Evolutionary conservation across 2,888 invertebrate genomes (phyloP).

Genomic region (Calameuta idolon): DNA sequence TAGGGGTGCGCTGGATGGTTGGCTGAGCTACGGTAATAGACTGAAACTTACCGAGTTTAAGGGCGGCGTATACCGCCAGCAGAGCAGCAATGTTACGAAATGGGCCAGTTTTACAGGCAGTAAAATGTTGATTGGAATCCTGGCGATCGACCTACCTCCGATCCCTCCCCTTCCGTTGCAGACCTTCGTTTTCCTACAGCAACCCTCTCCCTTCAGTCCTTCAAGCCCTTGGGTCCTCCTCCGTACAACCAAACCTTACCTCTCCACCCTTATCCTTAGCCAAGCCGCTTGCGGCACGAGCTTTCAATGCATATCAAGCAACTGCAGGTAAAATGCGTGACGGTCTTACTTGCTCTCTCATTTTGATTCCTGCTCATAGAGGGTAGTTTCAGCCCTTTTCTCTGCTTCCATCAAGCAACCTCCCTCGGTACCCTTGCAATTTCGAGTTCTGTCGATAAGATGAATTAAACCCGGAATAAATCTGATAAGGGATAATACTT

Average conservation of each 20-base stretch:
- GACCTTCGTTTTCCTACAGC: constrained; percentile 23
- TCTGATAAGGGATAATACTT: neutral
- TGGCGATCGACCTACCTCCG: constrained; percentile 42
- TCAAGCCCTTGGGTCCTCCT: constrained; percentile 23
- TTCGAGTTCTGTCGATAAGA: neutral
- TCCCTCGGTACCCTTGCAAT: neutral
- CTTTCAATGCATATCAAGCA: constrained; percentile 48
- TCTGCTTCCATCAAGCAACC: neutral
- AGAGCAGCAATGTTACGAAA: constrained; percentile 54
- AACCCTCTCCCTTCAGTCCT: constrained; percentile 3
- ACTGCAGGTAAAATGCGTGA: neutral
- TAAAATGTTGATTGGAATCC: constrained; percentile 62
- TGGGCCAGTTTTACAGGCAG: constrained; percentile 58
- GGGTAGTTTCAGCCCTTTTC: neutral
- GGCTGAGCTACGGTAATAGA: constrained; percentile 42
- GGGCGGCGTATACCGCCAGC: constrained; percentile 36
- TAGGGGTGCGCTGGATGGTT: constrained; percentile 17
- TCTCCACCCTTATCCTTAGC: neutral
- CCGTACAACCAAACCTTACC: constrained; percentile 21
- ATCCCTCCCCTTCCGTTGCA: constrained; percentile 30
- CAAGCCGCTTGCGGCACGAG: neutral
- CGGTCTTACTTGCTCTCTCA: neutral
- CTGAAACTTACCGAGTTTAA: constrained; percentile 52
- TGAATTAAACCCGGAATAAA: neutral
- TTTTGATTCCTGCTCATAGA: neutral